phyloP scores from a whole-genome alignment of 2,888 invertebrate species.

The Epinotia nisella region DNA sequence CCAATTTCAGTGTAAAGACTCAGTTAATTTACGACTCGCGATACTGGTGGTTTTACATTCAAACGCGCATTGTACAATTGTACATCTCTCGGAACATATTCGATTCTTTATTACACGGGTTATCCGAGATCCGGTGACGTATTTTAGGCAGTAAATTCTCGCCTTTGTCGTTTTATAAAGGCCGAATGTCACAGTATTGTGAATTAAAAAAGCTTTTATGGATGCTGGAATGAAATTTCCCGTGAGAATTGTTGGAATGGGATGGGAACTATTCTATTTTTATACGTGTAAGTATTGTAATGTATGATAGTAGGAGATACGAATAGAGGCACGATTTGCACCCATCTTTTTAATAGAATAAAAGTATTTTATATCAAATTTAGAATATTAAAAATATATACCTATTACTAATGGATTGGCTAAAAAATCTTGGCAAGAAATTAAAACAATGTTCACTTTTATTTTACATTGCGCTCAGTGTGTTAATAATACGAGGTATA shows the following conservation, averaged over 20 bases:
- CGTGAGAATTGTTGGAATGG: conserved; percentile 1
- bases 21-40: conserved; percentile 33
- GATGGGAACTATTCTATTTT: conserved; percentile 14
- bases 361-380: no score
- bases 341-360: no score
- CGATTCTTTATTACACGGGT: conserved; percentile 43
- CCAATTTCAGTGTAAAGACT: conserved; percentile 38
- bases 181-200: conserved; percentile 25
- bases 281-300: neutral
- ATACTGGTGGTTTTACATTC: conserved; percentile 32
- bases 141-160: conserved; percentile 42
- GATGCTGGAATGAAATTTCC: conserved; percentile 36
- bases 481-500: no score
- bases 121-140: conserved; percentile 38
- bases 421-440: no score
- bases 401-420: no score
- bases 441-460: no score
- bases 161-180: conserved; percentile 32
- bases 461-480: no score
- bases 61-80: conserved; percentile 12
- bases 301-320: neutral
- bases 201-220: conserved; percentile 40
- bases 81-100: conserved; percentile 37
- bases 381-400: no score
- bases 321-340: no score